Evolutionary conservation across 2,113 vertebrate genomes (phyloP).

Genomic region (Sapajus apella): DNA sequence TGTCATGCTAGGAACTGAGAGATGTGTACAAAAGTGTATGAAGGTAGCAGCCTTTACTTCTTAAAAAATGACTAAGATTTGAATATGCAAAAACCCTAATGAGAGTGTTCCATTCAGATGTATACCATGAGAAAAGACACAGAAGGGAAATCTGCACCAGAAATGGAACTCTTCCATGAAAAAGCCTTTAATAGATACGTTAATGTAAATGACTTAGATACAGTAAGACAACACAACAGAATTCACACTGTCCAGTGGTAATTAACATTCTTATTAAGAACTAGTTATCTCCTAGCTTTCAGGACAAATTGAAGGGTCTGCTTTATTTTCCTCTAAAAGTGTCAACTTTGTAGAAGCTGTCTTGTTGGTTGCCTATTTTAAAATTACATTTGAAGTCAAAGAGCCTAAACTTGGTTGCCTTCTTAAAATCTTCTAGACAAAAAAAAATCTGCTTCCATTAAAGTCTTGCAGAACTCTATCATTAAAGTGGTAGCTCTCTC

Average conservation of each 20-base stretch:
- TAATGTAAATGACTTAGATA: not conserved
- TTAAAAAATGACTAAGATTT: not conserved
- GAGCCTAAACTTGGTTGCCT: not conserved
- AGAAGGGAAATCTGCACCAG: not conserved
- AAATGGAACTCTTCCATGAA: not conserved
- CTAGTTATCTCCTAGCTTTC: not conserved
- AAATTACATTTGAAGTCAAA: constrained; percentile 5
- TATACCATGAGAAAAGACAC: not conserved
- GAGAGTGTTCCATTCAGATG: not conserved
- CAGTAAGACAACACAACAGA: not conserved
- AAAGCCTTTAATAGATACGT: not conserved
- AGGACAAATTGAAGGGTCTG: not conserved
- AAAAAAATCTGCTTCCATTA: not conserved
- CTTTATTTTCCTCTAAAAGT: not conserved
- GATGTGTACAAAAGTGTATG: accelerated
- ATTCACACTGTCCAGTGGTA: not conserved
- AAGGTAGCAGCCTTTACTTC: not conserved
- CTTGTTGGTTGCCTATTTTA: not conserved
- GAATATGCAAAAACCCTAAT: not conserved
- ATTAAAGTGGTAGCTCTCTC: not conserved
- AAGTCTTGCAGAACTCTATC: not conserved
- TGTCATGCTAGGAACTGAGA: not conserved
- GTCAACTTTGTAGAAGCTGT: not conserved
- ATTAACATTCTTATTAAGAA: not conserved
- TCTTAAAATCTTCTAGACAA: constrained; percentile 41